phyloP scores from a whole-genome alignment of 2,888 invertebrate species.

The Mellilla xanthometata region DNA sequence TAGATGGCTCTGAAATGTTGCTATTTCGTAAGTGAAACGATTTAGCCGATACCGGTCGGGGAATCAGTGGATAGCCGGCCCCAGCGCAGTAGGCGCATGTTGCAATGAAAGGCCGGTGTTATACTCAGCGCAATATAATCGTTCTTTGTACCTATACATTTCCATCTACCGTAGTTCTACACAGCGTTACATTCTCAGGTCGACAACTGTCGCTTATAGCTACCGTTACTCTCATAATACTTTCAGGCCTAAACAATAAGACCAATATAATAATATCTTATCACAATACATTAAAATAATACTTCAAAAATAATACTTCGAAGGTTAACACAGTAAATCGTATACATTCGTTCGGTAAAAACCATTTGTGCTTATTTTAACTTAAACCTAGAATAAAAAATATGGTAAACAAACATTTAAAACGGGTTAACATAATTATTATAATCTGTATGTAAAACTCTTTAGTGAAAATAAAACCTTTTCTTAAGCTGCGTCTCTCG shows the following conservation, averaged over 20 bases:
- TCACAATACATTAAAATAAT: constrained; percentile 77
- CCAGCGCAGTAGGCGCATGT: neutral
- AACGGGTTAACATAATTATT: constrained; percentile 47
- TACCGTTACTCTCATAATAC: constrained; percentile 71
- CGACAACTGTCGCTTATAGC: constrained; percentile 66
- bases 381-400: constrained; percentile 25
- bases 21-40: constrained; percentile 7
- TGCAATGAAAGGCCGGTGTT: constrained; percentile 37
- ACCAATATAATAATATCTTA: constrained; percentile 74
- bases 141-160: constrained; percentile 79
- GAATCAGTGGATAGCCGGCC: too few relatives aligned
- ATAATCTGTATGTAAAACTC: constrained; percentile 35
- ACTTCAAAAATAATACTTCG: constrained; percentile 77
- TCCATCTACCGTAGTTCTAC: constrained; percentile 67
- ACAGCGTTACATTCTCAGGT: constrained; percentile 68
- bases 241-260: constrained; percentile 65
- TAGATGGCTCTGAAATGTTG: constrained; percentile 54
- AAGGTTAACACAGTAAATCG: constrained; percentile 70
- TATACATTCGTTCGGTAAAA: constrained; percentile 57
- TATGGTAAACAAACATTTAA: constrained; percentile 56
- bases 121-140: constrained; percentile 76
- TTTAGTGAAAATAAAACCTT: constrained; percentile 29
- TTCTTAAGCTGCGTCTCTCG: neutral
- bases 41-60: too few relatives aligned
- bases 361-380: constrained; percentile 36